Base-by-base conservation (phyloP, 2,113 vertebrate species). In the Setophaga coronata region DNA sequence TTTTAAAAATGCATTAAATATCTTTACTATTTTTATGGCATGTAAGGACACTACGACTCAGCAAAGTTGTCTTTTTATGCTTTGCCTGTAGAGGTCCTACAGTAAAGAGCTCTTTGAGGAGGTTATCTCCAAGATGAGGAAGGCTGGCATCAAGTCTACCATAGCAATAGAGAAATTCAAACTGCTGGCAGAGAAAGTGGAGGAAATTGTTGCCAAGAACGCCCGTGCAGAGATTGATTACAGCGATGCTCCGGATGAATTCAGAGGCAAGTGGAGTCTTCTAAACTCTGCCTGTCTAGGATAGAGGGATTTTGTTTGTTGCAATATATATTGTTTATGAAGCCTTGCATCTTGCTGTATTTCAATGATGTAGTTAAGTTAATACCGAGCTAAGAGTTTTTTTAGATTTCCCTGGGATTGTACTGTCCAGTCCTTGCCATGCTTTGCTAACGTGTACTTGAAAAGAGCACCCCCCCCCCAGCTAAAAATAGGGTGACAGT, bases 111-210 rank as follows among this genome's bases (percentile, higher is more conserved):
- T 99, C 60, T 99, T 99, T 91, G 99, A 99, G 74, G 99, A 99
- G 92, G 99, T 99, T 3, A 99, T 99, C 96, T 99, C 98, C 12
- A 99, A 99, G 98, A 99, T 99, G 99, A 99, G 98, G 72, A 99
- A 99, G 96, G 99, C 99, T 48, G 99, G 99, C 54, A 99, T 99
- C 96, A 99, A 99, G 67, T 99, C 99, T 33, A 99, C 99, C 12
- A 99, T 99, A 78, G 99, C 99, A 40, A 99, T 99, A 93, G 99
- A 99, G 96, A 99, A 99, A 97, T 99, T 99, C 95, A 99, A 99
- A 95, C 99, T 99, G 89, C 98, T 99, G 45, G 99, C 98, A 0
- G 99, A 99, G 94, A 99, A 99, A 51, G 99, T 99, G 80, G 99
- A 99, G 69, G 99, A 99, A 96, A 99, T 99, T 7, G 99, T 99